Conservation (phyloP, 2,888 invertebrate species). For the Salticus scenicus region DNA sequence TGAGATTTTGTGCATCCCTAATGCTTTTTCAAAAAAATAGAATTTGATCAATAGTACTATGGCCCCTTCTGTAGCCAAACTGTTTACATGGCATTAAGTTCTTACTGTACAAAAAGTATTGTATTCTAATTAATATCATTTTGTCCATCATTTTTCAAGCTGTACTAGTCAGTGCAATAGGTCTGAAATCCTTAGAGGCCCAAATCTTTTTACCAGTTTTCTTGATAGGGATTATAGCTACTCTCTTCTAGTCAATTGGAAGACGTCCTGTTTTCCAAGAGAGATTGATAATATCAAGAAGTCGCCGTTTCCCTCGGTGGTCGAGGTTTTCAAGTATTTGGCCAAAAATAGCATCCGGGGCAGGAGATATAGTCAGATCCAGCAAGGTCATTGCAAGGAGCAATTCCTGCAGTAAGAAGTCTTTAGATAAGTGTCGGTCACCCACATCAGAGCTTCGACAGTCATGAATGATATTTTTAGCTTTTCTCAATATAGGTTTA, state of each 20-base stretch:
- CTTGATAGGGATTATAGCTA: slow-evolving; percentile 4
- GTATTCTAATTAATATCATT: slow-evolving; percentile 25
- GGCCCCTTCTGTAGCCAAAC: neutral
- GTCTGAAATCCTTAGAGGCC: slow-evolving; percentile 23
- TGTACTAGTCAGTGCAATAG: slow-evolving; percentile 6
- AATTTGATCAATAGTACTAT: slow-evolving; percentile 3
- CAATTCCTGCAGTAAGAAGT: slow-evolving; percentile 14
- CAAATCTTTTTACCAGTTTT: neutral
- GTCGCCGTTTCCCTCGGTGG: neutral
- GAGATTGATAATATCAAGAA: neutral
- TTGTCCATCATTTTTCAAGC: slow-evolving; percentile 25
- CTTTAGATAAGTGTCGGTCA: neutral
- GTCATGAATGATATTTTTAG: slow-evolving; percentile 3
- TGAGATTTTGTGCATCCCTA: slow-evolving; percentile 15
- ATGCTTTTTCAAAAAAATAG: slow-evolving; percentile 11
- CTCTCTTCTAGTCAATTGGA: slow-evolving; percentile 1
- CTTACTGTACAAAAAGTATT: slow-evolving; percentile 11
- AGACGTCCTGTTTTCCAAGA: slow-evolving; percentile 8
- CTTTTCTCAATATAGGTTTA: neutral
- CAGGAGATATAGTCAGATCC: slow-evolving; percentile 21
- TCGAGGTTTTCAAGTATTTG: slow-evolving; percentile 11
- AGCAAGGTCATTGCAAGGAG: slow-evolving; percentile 13
- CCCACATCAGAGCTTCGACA: slow-evolving; percentile 2
- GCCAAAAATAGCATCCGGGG: neutral
- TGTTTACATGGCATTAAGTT: neutral